A percentile compares a stretch with the other conserved stretches of the same genome.
Conservation (phyloP, 1,140 invertebrate species). For the Anastatus disparis region DNA sequence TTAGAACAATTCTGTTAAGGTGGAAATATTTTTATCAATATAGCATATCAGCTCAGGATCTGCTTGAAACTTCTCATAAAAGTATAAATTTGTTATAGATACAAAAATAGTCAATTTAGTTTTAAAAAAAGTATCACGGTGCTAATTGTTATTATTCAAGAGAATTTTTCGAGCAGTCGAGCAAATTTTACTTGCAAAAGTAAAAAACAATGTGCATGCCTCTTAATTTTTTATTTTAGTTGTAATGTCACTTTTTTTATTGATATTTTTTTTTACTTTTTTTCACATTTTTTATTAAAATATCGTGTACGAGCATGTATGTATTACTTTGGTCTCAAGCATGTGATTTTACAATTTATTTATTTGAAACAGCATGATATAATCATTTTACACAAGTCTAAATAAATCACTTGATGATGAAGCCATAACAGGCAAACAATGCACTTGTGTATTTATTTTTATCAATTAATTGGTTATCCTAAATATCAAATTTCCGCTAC, state of each 20-base stretch:
- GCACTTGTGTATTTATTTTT: slow-evolving; percentile 63
- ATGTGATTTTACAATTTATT: slow-evolving; percentile 57
- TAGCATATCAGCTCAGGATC: neutral
- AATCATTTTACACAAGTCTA: slow-evolving; percentile 43
- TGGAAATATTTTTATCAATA: slow-evolving; percentile 13
- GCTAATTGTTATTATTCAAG: slow-evolving; percentile 7
- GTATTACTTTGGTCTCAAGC: slow-evolving; percentile 59
- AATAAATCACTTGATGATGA: slow-evolving; percentile 66
- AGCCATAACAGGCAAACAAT: slow-evolving; percentile 51
- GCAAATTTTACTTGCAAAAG: slow-evolving; percentile 10
- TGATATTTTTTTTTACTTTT: slow-evolving; percentile 45
- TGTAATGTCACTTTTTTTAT: slow-evolving; percentile 43
- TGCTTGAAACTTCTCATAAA: slow-evolving; percentile 16
- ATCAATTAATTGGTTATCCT: slow-evolving; percentile 38
- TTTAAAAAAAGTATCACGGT: neutral
- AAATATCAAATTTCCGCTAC: slow-evolving; percentile 14
- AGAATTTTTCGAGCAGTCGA: slow-evolving; percentile 13
- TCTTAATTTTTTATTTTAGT: slow-evolving; percentile 25
- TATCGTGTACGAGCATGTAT: slow-evolving; percentile 55
- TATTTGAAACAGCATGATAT: slow-evolving; percentile 59
- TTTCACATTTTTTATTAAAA: slow-evolving; percentile 36
- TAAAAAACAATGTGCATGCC: slow-evolving; percentile 31
- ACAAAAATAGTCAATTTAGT: no score
- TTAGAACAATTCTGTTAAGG: neutral
- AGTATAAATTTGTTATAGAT: no score